These are phyloP conservation scores for Dusona sp. DNA, from an alignment of 2,888 invertebrate genomes.

Conservation along the genomic window DNA sequence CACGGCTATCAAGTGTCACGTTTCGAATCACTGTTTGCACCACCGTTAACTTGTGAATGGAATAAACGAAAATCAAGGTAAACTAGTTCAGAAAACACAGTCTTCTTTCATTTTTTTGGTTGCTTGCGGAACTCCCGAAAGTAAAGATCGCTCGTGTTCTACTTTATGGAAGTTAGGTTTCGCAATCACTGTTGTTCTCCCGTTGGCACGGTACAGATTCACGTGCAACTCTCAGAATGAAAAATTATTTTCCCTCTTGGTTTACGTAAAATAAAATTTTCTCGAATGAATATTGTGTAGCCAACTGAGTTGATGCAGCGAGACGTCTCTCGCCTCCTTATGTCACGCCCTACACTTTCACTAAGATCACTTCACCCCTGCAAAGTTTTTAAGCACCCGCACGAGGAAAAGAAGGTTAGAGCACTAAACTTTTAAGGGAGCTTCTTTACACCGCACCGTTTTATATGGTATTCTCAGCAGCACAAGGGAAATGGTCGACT, in stretches of 20 bases:
- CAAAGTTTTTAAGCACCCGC: conserved; percentile 38
- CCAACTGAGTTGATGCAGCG: conserved; percentile 8
- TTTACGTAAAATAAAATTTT: conserved; percentile 39
- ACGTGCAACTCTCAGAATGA: conserved; percentile 10
- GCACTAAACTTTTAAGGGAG: conserved; percentile 29
- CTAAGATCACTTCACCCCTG: conserved; percentile 37
- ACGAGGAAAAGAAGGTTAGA: conserved; percentile 25
- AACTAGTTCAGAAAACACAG: conserved; percentile 26
- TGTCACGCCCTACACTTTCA: conserved; percentile 34
- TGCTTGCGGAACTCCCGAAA: conserved; percentile 29
- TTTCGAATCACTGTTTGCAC: neutral
- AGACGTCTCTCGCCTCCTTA: conserved; percentile 38
- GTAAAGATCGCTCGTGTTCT: conserved; percentile 11
- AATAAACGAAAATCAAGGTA: neutral
- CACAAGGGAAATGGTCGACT: conserved; percentile 36
- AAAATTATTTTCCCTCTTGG: conserved; percentile 30
- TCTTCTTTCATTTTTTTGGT: neutral
- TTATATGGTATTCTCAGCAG: conserved; percentile 38
- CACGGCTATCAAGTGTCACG: neutral
- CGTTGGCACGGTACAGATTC: neutral
- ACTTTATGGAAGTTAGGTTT: conserved; percentile 11
- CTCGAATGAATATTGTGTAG: conserved; percentile 18
- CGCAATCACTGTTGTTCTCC: conserved; percentile 27
- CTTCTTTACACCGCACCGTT: conserved; percentile 13
- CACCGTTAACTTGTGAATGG: neutral